These are phyloP conservation scores for Hylaeus anthracinus DNA, from an alignment of 1,140 invertebrate genomes.

Conservation along the genomic window DNA sequence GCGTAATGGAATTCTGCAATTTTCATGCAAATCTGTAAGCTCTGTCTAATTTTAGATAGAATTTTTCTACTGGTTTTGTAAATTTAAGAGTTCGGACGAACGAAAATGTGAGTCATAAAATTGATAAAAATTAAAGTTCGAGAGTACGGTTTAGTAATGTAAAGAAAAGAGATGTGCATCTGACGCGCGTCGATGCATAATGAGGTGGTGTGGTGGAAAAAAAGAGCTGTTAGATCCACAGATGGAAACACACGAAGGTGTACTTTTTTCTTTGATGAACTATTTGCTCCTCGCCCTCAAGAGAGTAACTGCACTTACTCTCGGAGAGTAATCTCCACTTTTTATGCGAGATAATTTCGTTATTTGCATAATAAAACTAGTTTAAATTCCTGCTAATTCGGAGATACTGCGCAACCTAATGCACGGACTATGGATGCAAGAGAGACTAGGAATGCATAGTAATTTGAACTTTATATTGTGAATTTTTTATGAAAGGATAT, in stretches of 20 bases:
- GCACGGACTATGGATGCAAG: too few species aligned
- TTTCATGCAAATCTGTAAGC: not conserved
- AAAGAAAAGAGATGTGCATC: not conserved
- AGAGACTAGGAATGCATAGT: not conserved
- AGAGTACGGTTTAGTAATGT: not conserved
- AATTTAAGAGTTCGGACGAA: too few species aligned
- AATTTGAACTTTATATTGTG: too few species aligned
- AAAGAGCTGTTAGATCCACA: not conserved
- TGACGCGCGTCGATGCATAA: constrained; percentile 20
- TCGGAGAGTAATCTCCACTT: constrained; percentile 42
- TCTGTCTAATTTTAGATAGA: too few species aligned
- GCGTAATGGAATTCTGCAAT: too few species aligned
- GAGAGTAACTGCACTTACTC: not conserved
- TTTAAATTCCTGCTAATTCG: not conserved
- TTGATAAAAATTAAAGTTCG: too few species aligned
- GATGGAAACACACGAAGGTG: constrained; percentile 4
- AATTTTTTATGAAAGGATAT: not conserved
- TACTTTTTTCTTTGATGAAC: constrained; percentile 42
- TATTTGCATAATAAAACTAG: constrained; percentile 39
- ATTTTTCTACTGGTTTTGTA: too few species aligned
- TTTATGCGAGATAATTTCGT: constrained; percentile 35
- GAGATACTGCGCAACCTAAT: too few species aligned
- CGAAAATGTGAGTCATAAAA: too few species aligned
- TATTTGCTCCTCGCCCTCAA: constrained; percentile 5
- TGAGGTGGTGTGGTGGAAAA: constrained; percentile 1